Conservation (phyloP, 2,888 invertebrate genomes). For the Sycophila texana region DNA sequence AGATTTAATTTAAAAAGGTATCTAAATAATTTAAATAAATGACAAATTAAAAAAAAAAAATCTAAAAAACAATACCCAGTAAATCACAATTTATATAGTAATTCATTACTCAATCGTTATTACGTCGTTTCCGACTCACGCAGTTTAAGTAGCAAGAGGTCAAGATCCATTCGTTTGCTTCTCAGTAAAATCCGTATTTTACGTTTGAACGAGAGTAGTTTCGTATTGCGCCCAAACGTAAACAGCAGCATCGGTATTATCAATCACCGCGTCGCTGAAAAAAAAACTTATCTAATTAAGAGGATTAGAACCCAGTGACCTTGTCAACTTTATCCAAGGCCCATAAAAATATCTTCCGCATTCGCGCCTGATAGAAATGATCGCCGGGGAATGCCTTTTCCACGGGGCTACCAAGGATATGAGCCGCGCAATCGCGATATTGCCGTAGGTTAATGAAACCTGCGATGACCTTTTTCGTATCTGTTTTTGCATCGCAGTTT, state of each 20-base stretch:
- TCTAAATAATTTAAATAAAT: too few relatives aligned
- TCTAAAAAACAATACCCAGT: too few relatives aligned
- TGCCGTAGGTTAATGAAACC: background rate
- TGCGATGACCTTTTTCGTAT: conserved; percentile 5
- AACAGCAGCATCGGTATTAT: background rate
- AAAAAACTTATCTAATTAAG: background rate
- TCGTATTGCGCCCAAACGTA: too few relatives aligned
- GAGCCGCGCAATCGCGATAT: background rate
- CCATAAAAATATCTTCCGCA: background rate
- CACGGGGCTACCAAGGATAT: background rate
- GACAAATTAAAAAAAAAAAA: too few relatives aligned
- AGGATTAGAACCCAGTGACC: background rate
- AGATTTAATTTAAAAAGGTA: too few relatives aligned
- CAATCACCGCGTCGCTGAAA: background rate
- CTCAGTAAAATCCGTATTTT: too few relatives aligned
- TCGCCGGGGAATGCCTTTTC: background rate
- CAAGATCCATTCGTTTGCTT: too few relatives aligned
- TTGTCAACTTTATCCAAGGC: background rate
- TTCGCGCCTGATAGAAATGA: background rate
- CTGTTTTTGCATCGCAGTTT: background rate
- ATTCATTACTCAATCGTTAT: too few relatives aligned
- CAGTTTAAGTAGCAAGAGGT: too few relatives aligned
- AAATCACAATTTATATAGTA: too few relatives aligned
- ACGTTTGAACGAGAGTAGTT: too few relatives aligned
- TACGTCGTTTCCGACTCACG: too few relatives aligned